phyloP scores from a whole-genome alignment of 2,797 vertebrate genomes.

The Picus viridis region DNA sequence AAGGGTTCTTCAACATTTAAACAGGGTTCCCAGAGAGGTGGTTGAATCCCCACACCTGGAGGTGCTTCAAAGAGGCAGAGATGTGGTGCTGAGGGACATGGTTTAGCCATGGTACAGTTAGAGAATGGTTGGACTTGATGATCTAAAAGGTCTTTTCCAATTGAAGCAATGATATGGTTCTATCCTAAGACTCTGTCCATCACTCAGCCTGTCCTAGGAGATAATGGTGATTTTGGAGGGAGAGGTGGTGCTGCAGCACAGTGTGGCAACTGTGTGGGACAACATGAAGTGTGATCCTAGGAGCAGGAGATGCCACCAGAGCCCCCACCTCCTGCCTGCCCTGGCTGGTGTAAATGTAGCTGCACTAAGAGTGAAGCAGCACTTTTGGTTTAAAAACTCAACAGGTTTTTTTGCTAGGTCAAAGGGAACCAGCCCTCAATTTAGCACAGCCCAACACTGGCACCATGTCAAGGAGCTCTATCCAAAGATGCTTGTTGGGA shows the following conservation, averaged over 20 bases:
- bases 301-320: not conserved
- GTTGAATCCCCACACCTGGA: too few relatives aligned
- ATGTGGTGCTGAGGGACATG: too few relatives aligned
- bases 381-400: not conserved
- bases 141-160: too few relatives aligned
- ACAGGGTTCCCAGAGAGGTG: too few relatives aligned
- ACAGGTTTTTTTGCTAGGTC: not conserved
- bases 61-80: too few relatives aligned
- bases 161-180: too few relatives aligned
- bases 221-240: not conserved
- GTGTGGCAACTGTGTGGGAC: not conserved
- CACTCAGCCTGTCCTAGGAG: not conserved
- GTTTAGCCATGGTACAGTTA: too few relatives aligned
- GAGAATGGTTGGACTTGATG: too few relatives aligned
- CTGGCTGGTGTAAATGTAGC: not conserved
- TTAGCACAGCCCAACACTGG: not conserved
- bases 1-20: too few relatives aligned
- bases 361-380: not conserved
- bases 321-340: not conserved
- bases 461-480: rapidly evolving
- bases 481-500: rapidly evolving
- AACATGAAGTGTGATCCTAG: not conserved
- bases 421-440: not conserved
- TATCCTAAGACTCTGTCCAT: too few relatives aligned
- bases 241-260: not conserved